Base-by-base conservation (phyloP, 2,797 vertebrate genomes). In the Scolopax bukidnonensis region DNA sequence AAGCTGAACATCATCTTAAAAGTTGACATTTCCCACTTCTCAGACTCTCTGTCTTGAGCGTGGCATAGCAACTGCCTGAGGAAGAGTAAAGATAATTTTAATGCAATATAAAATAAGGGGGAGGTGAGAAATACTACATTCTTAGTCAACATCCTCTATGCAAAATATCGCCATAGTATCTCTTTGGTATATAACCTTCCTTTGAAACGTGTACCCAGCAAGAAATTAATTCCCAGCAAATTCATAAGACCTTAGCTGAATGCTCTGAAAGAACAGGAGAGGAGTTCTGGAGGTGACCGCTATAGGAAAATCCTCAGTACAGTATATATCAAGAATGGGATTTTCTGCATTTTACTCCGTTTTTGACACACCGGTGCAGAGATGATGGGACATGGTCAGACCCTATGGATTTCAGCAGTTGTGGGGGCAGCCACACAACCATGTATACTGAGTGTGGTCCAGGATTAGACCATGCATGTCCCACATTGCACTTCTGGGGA, bases 91-190 rank as follows among this genome's bases (percentile, higher is more conserved):
- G 95, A 94, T 76, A 93, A 94, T 90, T 83, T 78, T 93, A 96
- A 95, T 75, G 86, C 28, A 87, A 93, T 93, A 61, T 81, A 94
- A 97, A 97, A 91, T 95, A 95, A 93, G 94, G 90, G 67, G 88
- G 88, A 97, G 94, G 96, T 98, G 95, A 94, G 92, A 97, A 95
- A 95, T 92, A 81, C 91, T 96, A 90, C 59, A 59, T 94, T 94
- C 93, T 91, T 93, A 85, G 93, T 94, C 87, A 94, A 94, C 82
- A 92, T 93, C 82, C 95, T 95, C 69, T 82, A 94, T 2, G 8
- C 77, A 85, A 80, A 95, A 71, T 91, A 89, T 74, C 9, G 0
- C 70, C 67, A 56, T 94, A 81, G 83, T 93, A 90, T 45, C 78
- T 97, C 77, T 92, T 95, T 68, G 87, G 88, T 87, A 90, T 87